Base-by-base conservation (phyloP, 2,113 vertebrate genomes). In the Dermatemys mawii region DNA sequence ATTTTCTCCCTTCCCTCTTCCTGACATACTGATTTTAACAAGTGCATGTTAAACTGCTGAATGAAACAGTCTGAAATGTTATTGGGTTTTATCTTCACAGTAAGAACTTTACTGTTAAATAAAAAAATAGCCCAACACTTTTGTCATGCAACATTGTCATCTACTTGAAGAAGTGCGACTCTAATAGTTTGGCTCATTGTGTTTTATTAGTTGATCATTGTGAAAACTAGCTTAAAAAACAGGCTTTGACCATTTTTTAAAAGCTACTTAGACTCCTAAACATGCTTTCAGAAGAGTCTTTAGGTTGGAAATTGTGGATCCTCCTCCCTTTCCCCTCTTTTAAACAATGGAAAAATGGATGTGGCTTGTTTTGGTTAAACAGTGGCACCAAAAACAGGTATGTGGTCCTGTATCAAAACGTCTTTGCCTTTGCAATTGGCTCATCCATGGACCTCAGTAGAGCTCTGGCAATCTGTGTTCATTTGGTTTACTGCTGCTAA, bases 101-200 rank as follows among this genome's bases (percentile, higher is more conserved):
- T 53, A 21, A 92, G 87, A 92, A 78, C 78, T 55, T 88, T 94
- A 26, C 49, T 29, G 50, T 78, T 83, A 81, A 88, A 87, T 91
- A 96, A 96, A 96, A 96, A 94, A 95, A 87, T 90, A 89, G 49
- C 88, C 54, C 89, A 93, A 55, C 9, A 93, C 79, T 76, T 87
- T 81, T n/a, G n/a, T 94, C 21, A 49, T 32, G 70, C 87, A 81
- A 17, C 82, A 44, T 80, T 94, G 63, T 78, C 89, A 51, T 60
- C 67, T 46, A 5, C 70, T 54, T 60, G 44, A 93, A 93, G 85
- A 93, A 89, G 29, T 55, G 76, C 46, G 44, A 29, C 51, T 57
- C 50, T 70, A 6, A 53, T 35, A 8, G 96, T 96, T 90, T 60
- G 50, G 81, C 60, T 93, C 75, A 63, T 87, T 89, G 24, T 95